Evolutionary conservation across 2,797 vertebrate species (phyloP).

Genomic region (Danio albolineatus): DNA sequence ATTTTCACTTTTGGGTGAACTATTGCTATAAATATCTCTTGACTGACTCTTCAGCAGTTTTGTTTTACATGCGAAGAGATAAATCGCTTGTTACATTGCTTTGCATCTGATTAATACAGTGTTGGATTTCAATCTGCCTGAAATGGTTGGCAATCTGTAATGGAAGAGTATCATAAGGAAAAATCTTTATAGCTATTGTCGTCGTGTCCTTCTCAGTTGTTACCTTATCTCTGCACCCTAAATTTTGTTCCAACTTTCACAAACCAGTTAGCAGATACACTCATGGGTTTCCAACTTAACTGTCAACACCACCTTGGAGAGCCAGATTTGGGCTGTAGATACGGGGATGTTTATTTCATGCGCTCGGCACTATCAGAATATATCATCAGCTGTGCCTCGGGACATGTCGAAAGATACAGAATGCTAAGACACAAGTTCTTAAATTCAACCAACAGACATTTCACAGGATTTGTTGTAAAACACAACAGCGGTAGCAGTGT

Average conservation of each 20-base stretch:
- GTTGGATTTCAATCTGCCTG: not conserved
- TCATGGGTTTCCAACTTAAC: slow-evolving; percentile 27
- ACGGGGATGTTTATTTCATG: slow-evolving; percentile 24
- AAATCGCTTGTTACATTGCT: not conserved
- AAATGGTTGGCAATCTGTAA: not conserved
- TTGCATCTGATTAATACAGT: not conserved
- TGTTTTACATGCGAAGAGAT: not conserved
- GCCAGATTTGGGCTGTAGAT: slow-evolving; percentile 15
- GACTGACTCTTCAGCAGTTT: no score
- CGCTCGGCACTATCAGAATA: slow-evolving; percentile 20
- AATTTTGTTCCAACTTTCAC: not conserved
- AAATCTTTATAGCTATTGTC: not conserved
- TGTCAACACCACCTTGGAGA: slow-evolving; percentile 33
- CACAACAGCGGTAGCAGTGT: slow-evolving; percentile 27
- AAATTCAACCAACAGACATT: slow-evolving; percentile 17
- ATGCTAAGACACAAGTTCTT: slow-evolving; percentile 39
- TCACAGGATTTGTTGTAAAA: slow-evolving; percentile 16
- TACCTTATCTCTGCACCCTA: slow-evolving; percentile 18
- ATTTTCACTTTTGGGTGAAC: no score
- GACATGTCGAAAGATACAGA: slow-evolving; percentile 20
- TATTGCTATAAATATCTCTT: no score
- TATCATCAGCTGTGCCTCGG: slow-evolving; percentile 27
- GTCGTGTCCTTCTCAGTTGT: not conserved
- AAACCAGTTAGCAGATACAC: slow-evolving; percentile 35
- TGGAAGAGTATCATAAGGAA: not conserved